These are phyloP conservation scores for Sinosuthora webbiana DNA, from an alignment of 2,113 vertebrate species.

Conservation along the genomic window DNA sequence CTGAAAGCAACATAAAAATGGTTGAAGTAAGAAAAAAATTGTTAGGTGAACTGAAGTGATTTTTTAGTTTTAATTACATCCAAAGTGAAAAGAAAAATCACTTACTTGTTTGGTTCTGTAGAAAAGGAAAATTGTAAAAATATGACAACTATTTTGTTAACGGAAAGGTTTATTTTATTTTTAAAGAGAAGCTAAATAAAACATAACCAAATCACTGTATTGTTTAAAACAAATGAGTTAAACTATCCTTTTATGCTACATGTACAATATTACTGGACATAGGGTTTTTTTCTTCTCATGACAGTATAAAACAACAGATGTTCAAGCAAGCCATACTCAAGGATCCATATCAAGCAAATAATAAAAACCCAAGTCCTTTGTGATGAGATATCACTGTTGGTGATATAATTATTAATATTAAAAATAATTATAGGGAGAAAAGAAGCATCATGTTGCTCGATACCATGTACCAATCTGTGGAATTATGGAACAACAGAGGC, in stretches of 20 bases:
- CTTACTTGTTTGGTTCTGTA: not conserved
- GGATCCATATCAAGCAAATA: not conserved
- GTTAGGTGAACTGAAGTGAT: not conserved
- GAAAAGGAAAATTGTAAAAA: not conserved
- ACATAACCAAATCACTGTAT: not conserved
- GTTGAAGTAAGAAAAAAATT: not conserved
- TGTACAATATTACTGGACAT: not conserved
- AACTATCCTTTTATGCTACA: not conserved
- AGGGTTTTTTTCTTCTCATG: not conserved
- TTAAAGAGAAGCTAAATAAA: not conserved
- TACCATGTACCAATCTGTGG: not conserved
- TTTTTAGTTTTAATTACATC: not conserved
- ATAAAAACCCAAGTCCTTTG: not conserved
- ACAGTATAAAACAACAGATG: not conserved
- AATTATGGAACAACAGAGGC: not conserved
- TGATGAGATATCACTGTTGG: not conserved
- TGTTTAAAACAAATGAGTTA: not conserved
- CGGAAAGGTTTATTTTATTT: not conserved
- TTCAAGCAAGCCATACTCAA: not conserved
- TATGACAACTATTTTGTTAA: not conserved
- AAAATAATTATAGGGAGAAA: not conserved
- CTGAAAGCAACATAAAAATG: not conserved
- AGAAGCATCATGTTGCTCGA: not conserved
- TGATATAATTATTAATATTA: not conserved
- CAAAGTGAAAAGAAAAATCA: not conserved